Evolutionary conservation across 1,140 invertebrate species (phyloP).

Genomic region (Galleria mellonella): DNA sequence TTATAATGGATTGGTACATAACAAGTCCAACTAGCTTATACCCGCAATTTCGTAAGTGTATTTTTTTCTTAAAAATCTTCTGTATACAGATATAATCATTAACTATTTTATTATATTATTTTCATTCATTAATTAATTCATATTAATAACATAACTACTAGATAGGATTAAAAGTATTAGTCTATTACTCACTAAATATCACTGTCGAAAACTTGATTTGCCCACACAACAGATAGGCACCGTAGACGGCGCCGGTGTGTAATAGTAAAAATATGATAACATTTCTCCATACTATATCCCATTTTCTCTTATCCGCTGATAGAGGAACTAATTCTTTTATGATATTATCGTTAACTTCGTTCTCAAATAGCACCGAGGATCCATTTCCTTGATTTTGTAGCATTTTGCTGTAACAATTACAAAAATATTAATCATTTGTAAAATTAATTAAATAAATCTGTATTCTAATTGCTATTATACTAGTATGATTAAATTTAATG

Average conservation of each 20-base stretch:
- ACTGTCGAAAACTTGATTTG: slow-evolving; percentile 79
- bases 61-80: no score
- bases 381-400: slow-evolving; percentile 37
- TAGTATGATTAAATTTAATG: no score
- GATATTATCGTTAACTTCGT: slow-evolving; percentile 31
- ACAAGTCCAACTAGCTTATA: no score
- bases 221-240: slow-evolving; percentile 79
- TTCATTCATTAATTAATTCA: no score
- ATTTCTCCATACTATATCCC: slow-evolving; percentile 86
- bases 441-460: not conserved
- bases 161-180: no score
- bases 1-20: no score
- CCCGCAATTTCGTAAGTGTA: no score
- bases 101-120: no score
- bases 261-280: slow-evolving; percentile 81
- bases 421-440: not conserved
- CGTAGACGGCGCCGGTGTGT: slow-evolving; percentile 83
- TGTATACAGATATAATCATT: no score
- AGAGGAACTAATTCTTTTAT: slow-evolving; percentile 25
- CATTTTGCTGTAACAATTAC: slow-evolving; percentile 23
- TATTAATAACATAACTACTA: no score
- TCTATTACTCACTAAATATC: slow-evolving; percentile 78
- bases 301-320: slow-evolving; percentile 61
- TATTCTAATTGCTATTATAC: no score
- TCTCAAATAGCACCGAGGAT: slow-evolving; percentile 46